Conservation (phyloP, 1,140 invertebrate genomes). For the Caenorhabditis briggsae region DNA sequence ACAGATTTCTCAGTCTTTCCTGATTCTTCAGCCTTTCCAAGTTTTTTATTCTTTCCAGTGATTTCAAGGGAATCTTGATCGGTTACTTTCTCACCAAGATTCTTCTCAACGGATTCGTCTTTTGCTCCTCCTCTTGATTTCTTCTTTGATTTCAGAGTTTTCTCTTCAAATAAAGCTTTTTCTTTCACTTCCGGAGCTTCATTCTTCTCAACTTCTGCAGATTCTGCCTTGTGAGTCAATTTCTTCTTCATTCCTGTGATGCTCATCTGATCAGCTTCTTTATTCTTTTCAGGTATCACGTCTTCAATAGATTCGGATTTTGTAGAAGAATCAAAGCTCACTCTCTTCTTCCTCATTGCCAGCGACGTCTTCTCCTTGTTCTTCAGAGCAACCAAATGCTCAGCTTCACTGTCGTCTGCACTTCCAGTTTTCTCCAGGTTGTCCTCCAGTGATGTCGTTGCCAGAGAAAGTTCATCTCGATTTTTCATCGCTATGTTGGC, state of each 20-base stretch:
- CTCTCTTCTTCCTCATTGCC: slow-evolving; percentile 18
- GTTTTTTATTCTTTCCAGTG: not conserved
- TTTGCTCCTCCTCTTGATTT: not conserved
- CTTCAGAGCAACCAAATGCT: slow-evolving; percentile 33
- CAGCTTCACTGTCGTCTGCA: slow-evolving; percentile 25
- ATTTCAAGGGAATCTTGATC: not conserved
- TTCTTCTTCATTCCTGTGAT: slow-evolving; percentile 28
- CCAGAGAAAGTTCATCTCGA: not conserved
- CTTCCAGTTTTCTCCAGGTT: not conserved
- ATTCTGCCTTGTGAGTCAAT: not conserved
- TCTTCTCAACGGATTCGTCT: not conserved
- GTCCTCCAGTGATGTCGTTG: slow-evolving; percentile 1
- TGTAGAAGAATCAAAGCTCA: slow-evolving; percentile 37
- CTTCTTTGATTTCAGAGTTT: not conserved
- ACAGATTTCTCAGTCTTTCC: not conserved
- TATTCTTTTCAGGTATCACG: not conserved
- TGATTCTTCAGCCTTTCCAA: not conserved
- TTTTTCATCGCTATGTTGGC: not conserved
- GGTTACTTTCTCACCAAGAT: no score
- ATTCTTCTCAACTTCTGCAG: slow-evolving; percentile 19
- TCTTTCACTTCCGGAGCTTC: slow-evolving; percentile 21
- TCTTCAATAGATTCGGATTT: slow-evolving; percentile 48
- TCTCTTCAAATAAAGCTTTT: slow-evolving; percentile 20
- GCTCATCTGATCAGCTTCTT: slow-evolving; percentile 1
- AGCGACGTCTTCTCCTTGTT: slow-evolving; percentile 31